Conservation (phyloP, 2,888 invertebrate species). For the Epistrophe grossulariae region DNA sequence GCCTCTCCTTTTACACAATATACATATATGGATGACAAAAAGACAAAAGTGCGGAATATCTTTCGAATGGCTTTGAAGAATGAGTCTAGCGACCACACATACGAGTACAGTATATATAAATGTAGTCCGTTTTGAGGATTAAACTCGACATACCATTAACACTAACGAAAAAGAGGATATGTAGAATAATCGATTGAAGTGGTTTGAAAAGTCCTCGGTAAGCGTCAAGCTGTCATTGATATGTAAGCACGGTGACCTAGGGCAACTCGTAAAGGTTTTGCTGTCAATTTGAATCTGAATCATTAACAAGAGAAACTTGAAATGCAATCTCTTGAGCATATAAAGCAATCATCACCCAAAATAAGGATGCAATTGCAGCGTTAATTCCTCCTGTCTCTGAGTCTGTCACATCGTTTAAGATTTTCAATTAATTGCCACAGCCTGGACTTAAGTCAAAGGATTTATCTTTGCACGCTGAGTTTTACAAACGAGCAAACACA, state of each 20-base stretch:
- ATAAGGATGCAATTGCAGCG: constrained; percentile 51
- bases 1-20: constrained; percentile 22
- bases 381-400: constrained; percentile 33
- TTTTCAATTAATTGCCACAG: constrained; percentile 62
- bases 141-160: constrained; percentile 24
- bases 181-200: constrained; percentile 16
- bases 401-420: constrained; percentile 39
- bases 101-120: too few relatives aligned
- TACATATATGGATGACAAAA: constrained; percentile 43
- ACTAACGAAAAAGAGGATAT: constrained; percentile 19
- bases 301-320: constrained; percentile 31
- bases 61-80: constrained; percentile 32
- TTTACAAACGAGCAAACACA: constrained; percentile 43
- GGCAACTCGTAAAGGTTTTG: constrained; percentile 13
- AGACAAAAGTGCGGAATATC: constrained; percentile 27
- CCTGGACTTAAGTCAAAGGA: constrained; percentile 45
- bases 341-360: constrained; percentile 34
- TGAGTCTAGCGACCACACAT: constrained; percentile 12
- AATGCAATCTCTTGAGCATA: constrained; percentile 18
- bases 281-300: constrained; percentile 31
- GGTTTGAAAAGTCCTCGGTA: constrained; percentile 24
- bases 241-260: constrained; percentile 13
- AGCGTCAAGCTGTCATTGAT: constrained; percentile 18
- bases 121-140: constrained; percentile 14
- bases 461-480: constrained; percentile 24